A percentile compares a stretch with the other conserved stretches of the same genome.
phyloP scores from a whole-genome alignment of 1,140 invertebrate species.

The Parapsyche elsis region DNA sequence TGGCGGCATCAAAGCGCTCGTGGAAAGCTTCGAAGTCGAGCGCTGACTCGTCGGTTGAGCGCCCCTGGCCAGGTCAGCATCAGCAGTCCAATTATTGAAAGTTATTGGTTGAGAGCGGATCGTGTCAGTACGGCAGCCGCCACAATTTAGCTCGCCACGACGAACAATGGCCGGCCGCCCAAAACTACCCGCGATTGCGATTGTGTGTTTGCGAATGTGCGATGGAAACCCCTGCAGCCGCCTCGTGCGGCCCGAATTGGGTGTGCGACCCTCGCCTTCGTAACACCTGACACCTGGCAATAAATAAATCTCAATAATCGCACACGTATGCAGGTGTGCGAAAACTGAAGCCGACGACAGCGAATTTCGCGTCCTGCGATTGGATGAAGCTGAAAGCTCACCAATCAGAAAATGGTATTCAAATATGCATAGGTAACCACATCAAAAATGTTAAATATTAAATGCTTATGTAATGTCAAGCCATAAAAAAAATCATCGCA shows the following conservation, averaged over 20 bases:
- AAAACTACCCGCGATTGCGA: background rate
- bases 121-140: constrained; percentile 27
- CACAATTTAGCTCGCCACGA: constrained; percentile 39
- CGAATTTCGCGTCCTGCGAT: too few species aligned
- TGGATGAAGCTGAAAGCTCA: too few species aligned
- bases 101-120: constrained; percentile 41
- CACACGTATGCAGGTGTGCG: background rate
- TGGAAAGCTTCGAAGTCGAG: too few species aligned
- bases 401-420: too few species aligned
- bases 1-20: too few species aligned
- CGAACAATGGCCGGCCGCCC: constrained; percentile 29
- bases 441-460: too few species aligned
- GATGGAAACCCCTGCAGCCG: background rate
- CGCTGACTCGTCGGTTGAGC: background rate
- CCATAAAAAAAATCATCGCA: too few species aligned
- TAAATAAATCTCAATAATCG: constrained; percentile 1
- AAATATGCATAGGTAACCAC: too few species aligned
- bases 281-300: background rate
- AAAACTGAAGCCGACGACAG: too few species aligned
- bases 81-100: constrained; percentile 43
- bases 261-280: background rate
- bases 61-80: constrained; percentile 13
- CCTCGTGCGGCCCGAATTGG: background rate
- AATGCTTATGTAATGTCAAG: too few species aligned
- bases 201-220: background rate